These are phyloP conservation scores for Aldrovandia affinis DNA, from an alignment of 2,797 vertebrate genomes.

Conservation along the genomic window DNA sequence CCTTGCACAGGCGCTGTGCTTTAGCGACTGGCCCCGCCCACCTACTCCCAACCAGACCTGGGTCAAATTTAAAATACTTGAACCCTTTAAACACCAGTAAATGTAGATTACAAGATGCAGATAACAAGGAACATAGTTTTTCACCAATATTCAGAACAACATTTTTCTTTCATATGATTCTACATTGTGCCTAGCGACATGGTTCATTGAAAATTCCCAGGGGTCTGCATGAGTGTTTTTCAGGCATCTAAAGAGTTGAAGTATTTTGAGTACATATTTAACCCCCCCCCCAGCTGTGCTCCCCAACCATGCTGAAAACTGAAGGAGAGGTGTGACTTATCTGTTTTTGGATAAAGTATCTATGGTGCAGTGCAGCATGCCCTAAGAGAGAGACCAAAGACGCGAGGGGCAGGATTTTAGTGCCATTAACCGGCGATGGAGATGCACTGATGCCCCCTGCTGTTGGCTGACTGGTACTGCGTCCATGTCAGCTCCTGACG, in stretches of 20 bases:
- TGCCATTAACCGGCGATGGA: background rate
- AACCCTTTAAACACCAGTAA: too few species aligned
- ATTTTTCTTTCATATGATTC: too few species aligned
- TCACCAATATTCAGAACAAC: too few species aligned
- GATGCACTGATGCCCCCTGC: constrained; percentile 7
- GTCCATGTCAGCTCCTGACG: background rate
- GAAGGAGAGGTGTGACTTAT: background rate
- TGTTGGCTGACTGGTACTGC: constrained; percentile 4
- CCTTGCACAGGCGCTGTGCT: background rate
- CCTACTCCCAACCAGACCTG: background rate
- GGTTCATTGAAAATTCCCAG: too few species aligned
- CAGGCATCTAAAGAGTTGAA: too few species aligned
- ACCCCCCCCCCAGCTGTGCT: too few species aligned
- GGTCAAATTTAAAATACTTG: too few species aligned
- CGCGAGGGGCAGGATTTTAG: background rate
- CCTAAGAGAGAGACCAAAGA: background rate
- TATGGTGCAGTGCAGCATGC: constrained; percentile 5
- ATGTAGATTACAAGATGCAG: too few species aligned
- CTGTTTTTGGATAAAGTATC: background rate
- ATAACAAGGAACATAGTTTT: too few species aligned
- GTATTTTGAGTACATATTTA: too few species aligned
- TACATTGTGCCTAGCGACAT: too few species aligned
- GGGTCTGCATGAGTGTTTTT: too few species aligned
- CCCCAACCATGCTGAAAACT: background rate
- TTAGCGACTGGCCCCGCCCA: background rate